Conservation (phyloP, 2,888 invertebrate genomes). For the Lottia scabra region DNA sequence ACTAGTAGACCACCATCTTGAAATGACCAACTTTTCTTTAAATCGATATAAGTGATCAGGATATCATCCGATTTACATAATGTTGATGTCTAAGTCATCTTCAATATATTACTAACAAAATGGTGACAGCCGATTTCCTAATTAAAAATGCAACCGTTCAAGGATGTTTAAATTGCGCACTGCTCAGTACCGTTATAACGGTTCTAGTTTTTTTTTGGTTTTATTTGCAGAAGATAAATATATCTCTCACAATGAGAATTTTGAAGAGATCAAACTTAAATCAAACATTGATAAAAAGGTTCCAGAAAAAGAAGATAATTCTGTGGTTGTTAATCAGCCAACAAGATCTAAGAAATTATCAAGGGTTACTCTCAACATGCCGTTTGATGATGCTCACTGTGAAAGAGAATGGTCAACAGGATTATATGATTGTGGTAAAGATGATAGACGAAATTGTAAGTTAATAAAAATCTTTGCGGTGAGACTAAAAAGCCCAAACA, state of each 20-base stretch:
- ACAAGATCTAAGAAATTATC: conserved; percentile 19
- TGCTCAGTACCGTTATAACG: no score
- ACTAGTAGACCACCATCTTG: no score
- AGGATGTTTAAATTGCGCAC: no score
- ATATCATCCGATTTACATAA: no score
- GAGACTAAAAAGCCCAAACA: no score
- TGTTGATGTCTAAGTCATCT: no score
- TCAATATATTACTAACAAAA: no score
- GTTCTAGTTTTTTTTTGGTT: no score
- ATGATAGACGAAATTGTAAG: conserved; percentile 45
- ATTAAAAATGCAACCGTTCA: no score
- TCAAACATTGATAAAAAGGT: not conserved
- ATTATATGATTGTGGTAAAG: conserved; percentile 39
- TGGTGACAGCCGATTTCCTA: no score
- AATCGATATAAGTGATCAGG: no score
- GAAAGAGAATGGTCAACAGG: conserved; percentile 53
- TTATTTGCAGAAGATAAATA: not conserved
- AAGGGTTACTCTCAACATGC: conserved; percentile 36
- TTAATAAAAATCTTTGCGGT: not conserved
- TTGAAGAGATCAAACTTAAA: conserved; percentile 4
- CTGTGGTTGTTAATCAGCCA: not conserved
- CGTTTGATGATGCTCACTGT: conserved; percentile 56
- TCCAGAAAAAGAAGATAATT: not conserved
- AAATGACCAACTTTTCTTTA: no score
- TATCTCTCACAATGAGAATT: not conserved